A percentile compares a stretch with the other conserved stretches of the same genome.
phyloP scores from a whole-genome alignment of 2,888 invertebrate species.

The Cheilosia impressa region DNA sequence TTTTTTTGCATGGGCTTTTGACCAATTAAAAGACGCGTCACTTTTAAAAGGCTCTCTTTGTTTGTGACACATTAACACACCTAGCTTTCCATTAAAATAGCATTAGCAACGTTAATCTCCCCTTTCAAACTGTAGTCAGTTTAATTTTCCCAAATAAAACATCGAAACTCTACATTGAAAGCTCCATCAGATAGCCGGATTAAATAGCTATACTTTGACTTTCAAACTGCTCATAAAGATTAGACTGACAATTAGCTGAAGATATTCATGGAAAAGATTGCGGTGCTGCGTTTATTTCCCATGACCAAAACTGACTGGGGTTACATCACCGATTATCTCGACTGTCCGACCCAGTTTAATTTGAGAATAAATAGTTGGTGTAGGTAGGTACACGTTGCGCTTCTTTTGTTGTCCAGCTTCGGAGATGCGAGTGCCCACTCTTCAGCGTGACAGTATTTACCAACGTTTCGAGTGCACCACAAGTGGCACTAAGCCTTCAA shows the following conservation, averaged over 20 bases:
- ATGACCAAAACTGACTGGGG: not conserved
- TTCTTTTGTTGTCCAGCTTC: conserved; percentile 19
- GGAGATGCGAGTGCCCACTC: not conserved
- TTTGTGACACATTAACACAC: no score
- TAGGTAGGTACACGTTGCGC: not conserved
- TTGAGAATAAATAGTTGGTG: not conserved
- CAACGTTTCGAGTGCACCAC: conserved; percentile 19
- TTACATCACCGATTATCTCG: conserved; percentile 2
- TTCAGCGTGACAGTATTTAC: conserved; percentile 13
- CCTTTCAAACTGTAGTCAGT: no score
- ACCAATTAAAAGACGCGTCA: no score
- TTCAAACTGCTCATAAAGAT: conserved; percentile 40
- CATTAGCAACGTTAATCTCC: no score
- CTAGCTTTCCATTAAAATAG: no score
- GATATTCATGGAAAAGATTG: not conserved
- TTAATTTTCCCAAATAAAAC: no score
- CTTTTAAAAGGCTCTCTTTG: no score
- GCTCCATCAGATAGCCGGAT: not conserved
- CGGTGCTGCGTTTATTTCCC: not conserved
- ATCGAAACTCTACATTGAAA: not conserved
- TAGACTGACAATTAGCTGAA: conserved; percentile 16
- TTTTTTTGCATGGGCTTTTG: no score
- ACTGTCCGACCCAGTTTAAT: conserved; percentile 11
- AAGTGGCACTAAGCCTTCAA: conserved; percentile 34
- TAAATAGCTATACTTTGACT: not conserved